Percentiles rank a stretch among this genome's conserved stretches.
Conservation (phyloP, 2,888 invertebrate species). For the Eristalinus aeneus region DNA sequence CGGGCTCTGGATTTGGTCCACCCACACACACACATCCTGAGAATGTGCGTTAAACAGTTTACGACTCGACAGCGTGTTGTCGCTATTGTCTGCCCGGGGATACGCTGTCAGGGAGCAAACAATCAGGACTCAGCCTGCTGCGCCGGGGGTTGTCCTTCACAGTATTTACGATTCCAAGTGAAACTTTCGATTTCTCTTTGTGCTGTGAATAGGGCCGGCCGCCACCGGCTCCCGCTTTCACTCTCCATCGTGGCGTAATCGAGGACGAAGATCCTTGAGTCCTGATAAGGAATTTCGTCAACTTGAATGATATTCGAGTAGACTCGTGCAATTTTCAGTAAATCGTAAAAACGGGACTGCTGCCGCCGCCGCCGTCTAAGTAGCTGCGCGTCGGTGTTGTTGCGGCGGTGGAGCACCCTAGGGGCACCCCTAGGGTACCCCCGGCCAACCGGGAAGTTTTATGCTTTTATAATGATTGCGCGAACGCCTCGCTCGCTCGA, state of each 20-base stretch:
- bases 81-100: slow-evolving; percentile 56
- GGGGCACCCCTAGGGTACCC: slow-evolving; percentile 45
- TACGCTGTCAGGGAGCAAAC: neutral
- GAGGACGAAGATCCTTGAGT: slow-evolving; percentile 57
- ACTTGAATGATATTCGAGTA: slow-evolving; percentile 47
- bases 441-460: slow-evolving; percentile 49
- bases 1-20: neutral
- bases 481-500: slow-evolving; percentile 60
- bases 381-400: slow-evolving; percentile 13
- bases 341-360: slow-evolving; percentile 50
- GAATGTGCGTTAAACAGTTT: slow-evolving; percentile 57
- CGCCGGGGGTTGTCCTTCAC: slow-evolving; percentile 37
- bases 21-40: neutral
- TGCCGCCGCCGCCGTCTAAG: slow-evolving; percentile 6
- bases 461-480: slow-evolving; percentile 67
- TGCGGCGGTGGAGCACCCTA: neutral
- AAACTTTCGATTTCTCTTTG: slow-evolving; percentile 57
- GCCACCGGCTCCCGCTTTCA: neutral
- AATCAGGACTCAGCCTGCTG: slow-evolving; percentile 8
- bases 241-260: slow-evolving; percentile 36
- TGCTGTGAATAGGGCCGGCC: neutral
- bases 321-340: slow-evolving; percentile 43
- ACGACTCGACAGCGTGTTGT: slow-evolving; percentile 62
- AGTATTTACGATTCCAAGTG: slow-evolving; percentile 60
- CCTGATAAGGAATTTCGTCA: slow-evolving; percentile 59